These are phyloP conservation scores for Plestiodon gilberti DNA, from an alignment of 2,113 vertebrate species.

Conservation along the genomic window DNA sequence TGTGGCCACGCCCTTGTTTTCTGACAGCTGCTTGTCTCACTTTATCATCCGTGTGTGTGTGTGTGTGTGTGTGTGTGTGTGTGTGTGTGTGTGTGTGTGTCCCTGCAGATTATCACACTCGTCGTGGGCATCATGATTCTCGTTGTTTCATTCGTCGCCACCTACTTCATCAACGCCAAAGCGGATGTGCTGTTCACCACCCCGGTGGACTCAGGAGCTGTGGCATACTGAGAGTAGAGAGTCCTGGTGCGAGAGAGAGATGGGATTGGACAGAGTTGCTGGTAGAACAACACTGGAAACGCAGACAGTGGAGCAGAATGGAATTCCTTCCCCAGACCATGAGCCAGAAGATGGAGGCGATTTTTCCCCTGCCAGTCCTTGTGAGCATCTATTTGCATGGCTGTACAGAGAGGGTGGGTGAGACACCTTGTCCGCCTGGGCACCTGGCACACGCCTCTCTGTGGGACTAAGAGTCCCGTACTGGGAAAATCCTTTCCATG, in stretches of 20 bases:
- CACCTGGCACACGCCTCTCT: background rate
- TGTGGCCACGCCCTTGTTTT: too few species aligned
- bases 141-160: slow-evolving; percentile 82
- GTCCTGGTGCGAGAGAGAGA: background rate
- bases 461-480: background rate
- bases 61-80: too few species aligned
- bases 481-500: background rate
- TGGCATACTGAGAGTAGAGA: slow-evolving; percentile 83
- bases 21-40: rapidly evolving
- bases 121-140: slow-evolving; percentile 83
- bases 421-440: background rate
- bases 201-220: slow-evolving; percentile 77
- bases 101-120: slow-evolving; percentile 86
- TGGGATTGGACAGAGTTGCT: slow-evolving; percentile 10
- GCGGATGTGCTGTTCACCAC: slow-evolving; percentile 87
- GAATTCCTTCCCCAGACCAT: too few species aligned
- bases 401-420: too few species aligned
- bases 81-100: too few species aligned
- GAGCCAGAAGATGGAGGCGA: background rate
- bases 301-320: background rate
- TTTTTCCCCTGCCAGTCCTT: background rate
- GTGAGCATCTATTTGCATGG: background rate
- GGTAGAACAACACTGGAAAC: slow-evolving; percentile 63
- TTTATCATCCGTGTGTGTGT: background rate
- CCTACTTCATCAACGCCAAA: slow-evolving; percentile 90